Conservation (phyloP, 2,888 invertebrate species). For the Agonopterix heracliana region DNA sequence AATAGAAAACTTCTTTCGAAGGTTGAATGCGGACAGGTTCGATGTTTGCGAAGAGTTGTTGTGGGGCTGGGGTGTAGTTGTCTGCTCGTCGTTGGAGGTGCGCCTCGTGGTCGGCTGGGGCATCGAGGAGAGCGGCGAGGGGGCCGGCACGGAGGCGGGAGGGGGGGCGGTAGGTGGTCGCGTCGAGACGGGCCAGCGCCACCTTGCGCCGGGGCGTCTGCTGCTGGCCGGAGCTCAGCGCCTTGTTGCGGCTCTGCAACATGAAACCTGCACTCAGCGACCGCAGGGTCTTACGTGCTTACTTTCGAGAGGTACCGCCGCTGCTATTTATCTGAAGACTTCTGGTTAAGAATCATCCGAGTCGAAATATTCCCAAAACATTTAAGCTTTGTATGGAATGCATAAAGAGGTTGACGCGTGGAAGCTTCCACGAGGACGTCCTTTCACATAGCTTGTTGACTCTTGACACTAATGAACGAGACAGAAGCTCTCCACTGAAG, state of each 20-base stretch:
- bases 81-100: conserved; percentile 56
- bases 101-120: conserved; percentile 29
- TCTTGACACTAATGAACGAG: conserved; percentile 1
- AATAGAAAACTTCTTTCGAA: conserved; percentile 30
- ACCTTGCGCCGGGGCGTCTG: conserved; percentile 21
- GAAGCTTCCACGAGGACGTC: background rate
- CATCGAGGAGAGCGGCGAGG: conserved; percentile 29
- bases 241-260: conserved; percentile 73
- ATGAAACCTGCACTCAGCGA: conserved; percentile 62
- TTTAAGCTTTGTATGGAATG: background rate
- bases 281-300: conserved; percentile 9
- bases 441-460: background rate
- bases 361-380: conserved; percentile 3
- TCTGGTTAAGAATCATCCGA: too few relatives aligned
- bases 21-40: conserved; percentile 30
- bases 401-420: background rate
- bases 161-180: conserved; percentile 41
- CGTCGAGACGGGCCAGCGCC: conserved; percentile 49
- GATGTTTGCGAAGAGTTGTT: conserved; percentile 9
- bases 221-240: conserved; percentile 30
- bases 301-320: conserved; percentile 12
- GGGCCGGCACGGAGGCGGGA: conserved; percentile 35
- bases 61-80: conserved; percentile 20
- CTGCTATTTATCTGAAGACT: too few relatives aligned
- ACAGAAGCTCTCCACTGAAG: background rate